These are phyloP conservation scores for Drosophila novamexicana DNA, from an alignment of 1,140 invertebrate species.

Conservation along the genomic window DNA sequence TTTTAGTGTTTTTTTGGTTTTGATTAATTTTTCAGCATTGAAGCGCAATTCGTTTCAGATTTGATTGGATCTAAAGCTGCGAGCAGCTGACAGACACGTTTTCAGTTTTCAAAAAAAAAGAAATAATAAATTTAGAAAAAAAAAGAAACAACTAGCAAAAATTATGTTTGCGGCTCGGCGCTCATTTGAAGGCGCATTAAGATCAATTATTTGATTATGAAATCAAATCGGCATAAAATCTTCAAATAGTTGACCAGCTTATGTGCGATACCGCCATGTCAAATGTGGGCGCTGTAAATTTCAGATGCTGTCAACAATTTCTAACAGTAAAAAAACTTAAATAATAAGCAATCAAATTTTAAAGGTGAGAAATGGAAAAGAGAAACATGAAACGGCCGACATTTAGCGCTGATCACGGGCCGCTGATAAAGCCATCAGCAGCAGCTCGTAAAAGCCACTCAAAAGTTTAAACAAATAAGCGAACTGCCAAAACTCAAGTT, in stretches of 20 bases:
- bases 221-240: conserved; percentile 81
- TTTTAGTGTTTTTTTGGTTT: conserved; percentile 6
- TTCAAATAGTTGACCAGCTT: conserved; percentile 71
- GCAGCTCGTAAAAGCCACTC: conserved; percentile 43
- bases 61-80: conserved; percentile 71
- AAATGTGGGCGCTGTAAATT: conserved; percentile 59
- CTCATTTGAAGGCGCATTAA: conserved; percentile 81
- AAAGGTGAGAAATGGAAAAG: conserved; percentile 38
- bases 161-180: conserved; percentile 10
- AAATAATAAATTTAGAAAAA: conserved; percentile 23
- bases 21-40: conserved; percentile 55
- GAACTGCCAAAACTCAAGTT: conserved; percentile 45
- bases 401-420: conserved; percentile 50
- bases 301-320: conserved; percentile 27
- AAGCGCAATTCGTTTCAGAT: conserved; percentile 78
- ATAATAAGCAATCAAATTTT: conserved; percentile 5
- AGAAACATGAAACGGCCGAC: conserved; percentile 29
- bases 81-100: conserved; percentile 62
- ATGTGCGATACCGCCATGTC: conserved; percentile 53
- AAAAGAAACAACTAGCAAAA: conserved; percentile 17
- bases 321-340: not conserved
- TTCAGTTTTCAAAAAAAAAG: conserved; percentile 7
- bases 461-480: conserved; percentile 53
- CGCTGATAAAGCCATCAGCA: conserved; percentile 67
- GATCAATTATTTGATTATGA: conserved; percentile 84